Conservation (phyloP, 2,888 invertebrate genomes). For the Drosophila trichaetosa region DNA sequence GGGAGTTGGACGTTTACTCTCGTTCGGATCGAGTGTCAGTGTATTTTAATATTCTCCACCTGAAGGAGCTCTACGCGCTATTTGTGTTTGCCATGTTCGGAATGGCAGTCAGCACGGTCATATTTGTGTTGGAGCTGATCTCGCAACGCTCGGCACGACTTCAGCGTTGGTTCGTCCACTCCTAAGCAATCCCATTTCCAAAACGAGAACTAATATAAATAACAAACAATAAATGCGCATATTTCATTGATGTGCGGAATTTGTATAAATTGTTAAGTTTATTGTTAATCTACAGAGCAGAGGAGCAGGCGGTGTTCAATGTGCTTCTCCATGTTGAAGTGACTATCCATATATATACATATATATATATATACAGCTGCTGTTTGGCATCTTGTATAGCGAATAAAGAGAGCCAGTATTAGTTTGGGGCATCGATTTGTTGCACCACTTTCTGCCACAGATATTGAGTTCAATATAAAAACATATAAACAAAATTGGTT, state of each 20-base stretch:
- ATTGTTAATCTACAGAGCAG: neutral
- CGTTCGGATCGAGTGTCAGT: neutral
- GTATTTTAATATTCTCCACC: neutral
- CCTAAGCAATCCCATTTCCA: neutral
- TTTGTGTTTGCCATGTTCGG: neutral
- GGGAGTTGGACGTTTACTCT: slow-evolving; percentile 37
- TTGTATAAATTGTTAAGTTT: neutral
- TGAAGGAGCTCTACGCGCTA: neutral
- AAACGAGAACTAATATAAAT: neutral
- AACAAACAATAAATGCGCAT: neutral
- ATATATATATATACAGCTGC: neutral
- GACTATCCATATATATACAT: neutral
- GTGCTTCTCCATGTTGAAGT: neutral
- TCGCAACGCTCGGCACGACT: neutral
- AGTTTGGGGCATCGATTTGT: neutral
- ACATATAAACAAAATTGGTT: too few relatives aligned
- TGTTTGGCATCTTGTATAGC: neutral
- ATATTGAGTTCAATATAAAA: neutral
- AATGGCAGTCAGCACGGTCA: neutral
- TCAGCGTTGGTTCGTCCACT: slow-evolving; percentile 1
- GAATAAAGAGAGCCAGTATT: neutral
- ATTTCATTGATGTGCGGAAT: neutral
- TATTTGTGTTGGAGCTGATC: slow-evolving; percentile 3
- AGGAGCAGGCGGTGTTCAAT: neutral
- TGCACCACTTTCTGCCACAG: neutral